Conservation (phyloP, 2,113 vertebrate species). For the Microtus ochrogaster region DNA sequence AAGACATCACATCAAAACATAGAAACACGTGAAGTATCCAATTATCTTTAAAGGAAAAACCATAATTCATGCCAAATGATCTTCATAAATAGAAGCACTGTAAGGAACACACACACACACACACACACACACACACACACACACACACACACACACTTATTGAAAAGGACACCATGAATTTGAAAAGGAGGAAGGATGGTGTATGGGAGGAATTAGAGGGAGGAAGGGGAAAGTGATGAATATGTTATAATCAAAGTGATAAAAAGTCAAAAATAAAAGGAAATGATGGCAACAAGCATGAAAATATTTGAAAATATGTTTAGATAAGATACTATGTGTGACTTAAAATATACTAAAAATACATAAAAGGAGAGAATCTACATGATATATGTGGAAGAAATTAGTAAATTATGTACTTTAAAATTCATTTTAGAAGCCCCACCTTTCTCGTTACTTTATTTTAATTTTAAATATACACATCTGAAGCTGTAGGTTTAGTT, state of each 20-base stretch:
- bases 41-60: conserved; percentile 11
- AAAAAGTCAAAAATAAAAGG: not conserved
- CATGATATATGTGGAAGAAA: not conserved
- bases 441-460: not conserved
- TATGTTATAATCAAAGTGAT: not conserved
- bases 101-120: not conserved
- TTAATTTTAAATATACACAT: not conserved
- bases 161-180: not conserved
- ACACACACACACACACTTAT: not conserved
- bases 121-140: not conserved
- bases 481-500: too few species aligned
- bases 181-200: not conserved
- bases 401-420: not conserved
- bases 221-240: not conserved
- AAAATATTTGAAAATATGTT: not conserved
- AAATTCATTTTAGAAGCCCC: not conserved
- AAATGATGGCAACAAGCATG: not conserved
- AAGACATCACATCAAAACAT: not conserved
- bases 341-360: not conserved
- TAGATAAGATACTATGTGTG: not conserved
- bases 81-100: not conserved
- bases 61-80: not conserved
- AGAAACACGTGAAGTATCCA: not conserved
- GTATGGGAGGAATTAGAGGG: not conserved
- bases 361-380: not conserved